Evolutionary conservation across 2,888 invertebrate species (phyloP), one percentile per base, ranked within the genome.

Genomic region (Pomacea canaliculata): DNA sequence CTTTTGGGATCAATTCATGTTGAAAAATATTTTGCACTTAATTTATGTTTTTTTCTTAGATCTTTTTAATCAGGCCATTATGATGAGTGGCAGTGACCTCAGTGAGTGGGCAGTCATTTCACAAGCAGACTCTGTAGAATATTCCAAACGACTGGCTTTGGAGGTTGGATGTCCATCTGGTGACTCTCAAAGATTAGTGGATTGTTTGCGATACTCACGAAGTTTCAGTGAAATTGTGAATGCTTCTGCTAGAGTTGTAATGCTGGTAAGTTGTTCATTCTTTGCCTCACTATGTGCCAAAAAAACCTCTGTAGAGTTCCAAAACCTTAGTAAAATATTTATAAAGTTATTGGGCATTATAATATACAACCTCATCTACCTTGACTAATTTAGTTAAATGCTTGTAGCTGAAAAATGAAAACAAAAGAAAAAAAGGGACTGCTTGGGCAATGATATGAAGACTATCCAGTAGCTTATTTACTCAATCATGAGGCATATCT

Each of bases 81-180:
- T 91, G 86, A 90, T 91, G 87, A 89, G 90, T 79, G 92, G 92
- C 0, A 91, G 91, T 2, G 92, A 92, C 73, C 80, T 90, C 66
- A 87, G 90, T 78, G 86, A 89, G 81, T 89, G 91, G 91, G 88
- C 90, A 10, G 80, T 89, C 48, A 83, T 90, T 71, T 80, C 84
- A 51, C 72, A 84, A 75, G 82, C 83, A 76, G 83, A 87, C 16
- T 85, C 91, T 7, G 80, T 83, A 27, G 84, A 86, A 13, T 91
- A 91, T 79, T 89, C 91, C 16, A 72, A 83, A 62, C 87, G 88
- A 23, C 81, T 92, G 49, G 90, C 87, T 7, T 76, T 81, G 19
- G 85, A 85, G 59, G 85, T 89, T 23, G 88, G 85, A 19, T 89
- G 87, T 80, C 87, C 85, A 19, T 78, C 83, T 19, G 83, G 83